A percentile compares a stretch with the other conserved stretches of the same genome.
phyloP scores from a whole-genome alignment of 1,140 invertebrate species.

The Lasaia peninsularis region DNA sequence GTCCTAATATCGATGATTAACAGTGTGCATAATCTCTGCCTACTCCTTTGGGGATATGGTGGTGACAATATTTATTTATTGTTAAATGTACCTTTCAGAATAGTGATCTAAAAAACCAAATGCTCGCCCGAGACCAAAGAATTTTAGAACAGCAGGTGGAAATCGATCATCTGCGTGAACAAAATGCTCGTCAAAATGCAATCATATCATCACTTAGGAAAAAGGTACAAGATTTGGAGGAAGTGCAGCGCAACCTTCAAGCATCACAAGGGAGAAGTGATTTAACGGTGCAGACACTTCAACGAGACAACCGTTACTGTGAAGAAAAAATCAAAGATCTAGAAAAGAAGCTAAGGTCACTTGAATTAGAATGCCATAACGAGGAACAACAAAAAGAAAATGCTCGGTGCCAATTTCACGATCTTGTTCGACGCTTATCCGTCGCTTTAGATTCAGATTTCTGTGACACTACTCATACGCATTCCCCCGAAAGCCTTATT shows the following conservation, averaged over 20 bases:
- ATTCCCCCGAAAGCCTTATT: conserved; percentile 82
- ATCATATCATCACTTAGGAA: conserved; percentile 87
- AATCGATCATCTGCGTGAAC: conserved; percentile 85
- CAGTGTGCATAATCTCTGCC: no score
- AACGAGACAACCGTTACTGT: conserved; percentile 85
- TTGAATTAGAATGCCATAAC: conserved; percentile 83
- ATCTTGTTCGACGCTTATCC: conserved; percentile 83
- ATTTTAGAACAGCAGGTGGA: conserved; percentile 83
- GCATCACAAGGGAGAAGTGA: conserved; percentile 82
- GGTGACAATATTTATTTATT: background rate
- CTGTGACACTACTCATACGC: conserved; percentile 79
- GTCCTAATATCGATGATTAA: no score
- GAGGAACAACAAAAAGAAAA: conserved; percentile 84
- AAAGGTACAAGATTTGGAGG: conserved; percentile 87
- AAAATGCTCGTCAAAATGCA: conserved; percentile 87
- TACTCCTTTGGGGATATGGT: no score
- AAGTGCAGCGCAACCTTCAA: conserved; percentile 83
- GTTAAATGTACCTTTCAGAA: conserved; percentile 64
- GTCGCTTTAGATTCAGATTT: conserved; percentile 83
- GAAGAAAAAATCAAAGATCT: conserved; percentile 87
- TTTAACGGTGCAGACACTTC: conserved; percentile 83
- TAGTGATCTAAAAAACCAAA: conserved; percentile 82
- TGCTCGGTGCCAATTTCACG: conserved; percentile 81
- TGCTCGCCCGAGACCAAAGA: conserved; percentile 81
- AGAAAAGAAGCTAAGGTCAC: conserved; percentile 83